Conservation (phyloP, 2,113 vertebrate genomes). For the Xyrauchen texanus region DNA sequence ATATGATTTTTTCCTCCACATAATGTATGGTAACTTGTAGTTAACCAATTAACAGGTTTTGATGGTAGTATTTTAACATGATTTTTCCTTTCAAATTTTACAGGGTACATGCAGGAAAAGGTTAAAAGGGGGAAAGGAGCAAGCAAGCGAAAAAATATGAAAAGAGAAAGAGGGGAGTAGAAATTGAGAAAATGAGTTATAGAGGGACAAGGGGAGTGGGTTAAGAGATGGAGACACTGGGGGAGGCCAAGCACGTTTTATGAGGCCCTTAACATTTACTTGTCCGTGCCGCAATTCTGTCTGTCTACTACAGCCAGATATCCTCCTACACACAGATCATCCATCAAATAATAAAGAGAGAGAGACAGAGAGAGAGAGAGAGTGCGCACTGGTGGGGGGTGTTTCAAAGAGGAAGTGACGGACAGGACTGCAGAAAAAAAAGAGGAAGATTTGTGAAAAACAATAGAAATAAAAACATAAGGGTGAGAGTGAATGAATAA, state of each 20-base stretch:
- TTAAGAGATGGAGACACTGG: conserved; percentile 60
- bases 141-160: background rate
- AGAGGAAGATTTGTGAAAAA: conserved; percentile 55
- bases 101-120: background rate
- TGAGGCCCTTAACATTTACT: conserved; percentile 82
- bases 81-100: no score
- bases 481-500: background rate
- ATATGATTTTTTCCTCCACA: no score
- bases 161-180: conserved; percentile 21
- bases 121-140: background rate
- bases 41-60: no score
- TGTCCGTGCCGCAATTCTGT: conserved; percentile 75
- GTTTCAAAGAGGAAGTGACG: no score
- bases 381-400: background rate
- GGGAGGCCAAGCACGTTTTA: conserved; percentile 73
- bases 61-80: no score
- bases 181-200: conserved; percentile 9
- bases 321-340: conserved; percentile 53
- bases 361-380: conserved; percentile 38
- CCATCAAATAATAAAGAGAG: conserved; percentile 68
- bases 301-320: conserved; percentile 76
- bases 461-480: background rate
- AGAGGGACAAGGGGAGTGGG: conserved; percentile 46
- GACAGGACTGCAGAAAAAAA: conserved; percentile 12
- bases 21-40: no score